Conservation (phyloP, 2,888 invertebrate genomes). For the Amiota mariae region DNA sequence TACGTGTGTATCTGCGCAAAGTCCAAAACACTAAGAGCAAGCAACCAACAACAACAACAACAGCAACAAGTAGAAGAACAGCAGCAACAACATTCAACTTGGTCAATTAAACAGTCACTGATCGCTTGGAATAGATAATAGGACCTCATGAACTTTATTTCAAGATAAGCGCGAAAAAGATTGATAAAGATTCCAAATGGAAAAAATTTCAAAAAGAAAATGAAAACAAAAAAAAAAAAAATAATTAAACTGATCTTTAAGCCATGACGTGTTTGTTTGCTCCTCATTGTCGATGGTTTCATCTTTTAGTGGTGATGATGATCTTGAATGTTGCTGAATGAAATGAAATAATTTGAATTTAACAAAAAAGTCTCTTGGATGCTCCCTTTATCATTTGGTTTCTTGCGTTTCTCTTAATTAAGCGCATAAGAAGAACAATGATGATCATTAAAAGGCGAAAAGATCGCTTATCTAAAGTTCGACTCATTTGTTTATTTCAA, state of each 20-base stretch:
- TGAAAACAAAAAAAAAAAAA: constrained; percentile 42
- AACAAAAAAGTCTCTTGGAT: too few species aligned
- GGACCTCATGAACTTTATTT: constrained; percentile 69
- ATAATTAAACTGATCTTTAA: constrained; percentile 16
- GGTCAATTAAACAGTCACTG: constrained; percentile 60
- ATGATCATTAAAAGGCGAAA: background rate
- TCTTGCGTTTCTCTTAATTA: constrained; percentile 7
- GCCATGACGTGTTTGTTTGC: constrained; percentile 21
- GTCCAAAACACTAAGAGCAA: background rate
- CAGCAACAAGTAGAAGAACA: background rate
- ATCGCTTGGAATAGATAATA: constrained; percentile 69
- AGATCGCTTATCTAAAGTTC: constrained; percentile 3
- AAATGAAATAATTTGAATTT: too few species aligned
- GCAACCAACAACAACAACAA: background rate
- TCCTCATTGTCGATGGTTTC: background rate
- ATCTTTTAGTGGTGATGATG: too few species aligned
- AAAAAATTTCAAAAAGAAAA: constrained; percentile 29
- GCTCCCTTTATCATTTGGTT: too few species aligned
- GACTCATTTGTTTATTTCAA: background rate
- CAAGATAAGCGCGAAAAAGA: constrained; percentile 67
- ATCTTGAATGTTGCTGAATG: too few species aligned
- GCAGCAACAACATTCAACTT: constrained; percentile 24
- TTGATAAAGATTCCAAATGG: constrained; percentile 63
- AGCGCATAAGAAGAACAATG: constrained; percentile 3
- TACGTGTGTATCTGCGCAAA: background rate